Evolutionary conservation across 2,113 vertebrate species (phyloP).

Genomic region (Cranoglanis bouderius): DNA sequence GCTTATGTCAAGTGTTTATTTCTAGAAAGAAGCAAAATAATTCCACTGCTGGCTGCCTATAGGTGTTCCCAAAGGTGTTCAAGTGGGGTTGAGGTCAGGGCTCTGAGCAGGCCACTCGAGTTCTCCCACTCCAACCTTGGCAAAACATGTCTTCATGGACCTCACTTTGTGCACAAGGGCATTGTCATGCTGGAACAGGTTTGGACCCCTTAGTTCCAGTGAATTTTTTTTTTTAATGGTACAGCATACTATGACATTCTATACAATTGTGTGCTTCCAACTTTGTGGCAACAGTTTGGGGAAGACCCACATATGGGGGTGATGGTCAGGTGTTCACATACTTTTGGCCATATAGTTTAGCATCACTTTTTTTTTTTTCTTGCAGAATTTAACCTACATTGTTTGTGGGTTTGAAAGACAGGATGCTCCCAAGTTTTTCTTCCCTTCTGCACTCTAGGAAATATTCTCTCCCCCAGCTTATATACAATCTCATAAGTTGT

Average conservation of each 20-base stretch:
- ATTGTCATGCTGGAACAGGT: background rate
- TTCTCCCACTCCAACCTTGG: background rate
- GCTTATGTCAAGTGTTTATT: background rate
- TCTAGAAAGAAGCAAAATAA: background rate
- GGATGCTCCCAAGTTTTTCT: constrained; percentile 29
- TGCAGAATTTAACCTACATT: background rate
- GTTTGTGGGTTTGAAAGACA: constrained; percentile 27
- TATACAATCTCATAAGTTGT: background rate
- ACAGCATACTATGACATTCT: background rate
- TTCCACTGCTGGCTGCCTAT: background rate
- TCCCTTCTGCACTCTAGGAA: constrained; percentile 39
- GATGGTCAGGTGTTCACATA: background rate
- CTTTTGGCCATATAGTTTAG: background rate
- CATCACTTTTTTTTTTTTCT: background rate
- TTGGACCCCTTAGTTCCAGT: background rate
- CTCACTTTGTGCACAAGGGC: background rate
- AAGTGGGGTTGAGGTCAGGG: background rate
- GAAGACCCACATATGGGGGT: background rate
- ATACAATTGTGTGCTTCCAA: background rate
- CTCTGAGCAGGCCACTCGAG: background rate
- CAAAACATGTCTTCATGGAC: background rate
- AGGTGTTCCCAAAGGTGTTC: background rate
- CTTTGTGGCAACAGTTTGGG: background rate
- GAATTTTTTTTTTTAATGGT: too few species aligned
- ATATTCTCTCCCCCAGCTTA: background rate